These are phyloP conservation scores for Caenorhabditis panamensis DNA, from an alignment of 2,888 invertebrate species.

Conservation along the genomic window DNA sequence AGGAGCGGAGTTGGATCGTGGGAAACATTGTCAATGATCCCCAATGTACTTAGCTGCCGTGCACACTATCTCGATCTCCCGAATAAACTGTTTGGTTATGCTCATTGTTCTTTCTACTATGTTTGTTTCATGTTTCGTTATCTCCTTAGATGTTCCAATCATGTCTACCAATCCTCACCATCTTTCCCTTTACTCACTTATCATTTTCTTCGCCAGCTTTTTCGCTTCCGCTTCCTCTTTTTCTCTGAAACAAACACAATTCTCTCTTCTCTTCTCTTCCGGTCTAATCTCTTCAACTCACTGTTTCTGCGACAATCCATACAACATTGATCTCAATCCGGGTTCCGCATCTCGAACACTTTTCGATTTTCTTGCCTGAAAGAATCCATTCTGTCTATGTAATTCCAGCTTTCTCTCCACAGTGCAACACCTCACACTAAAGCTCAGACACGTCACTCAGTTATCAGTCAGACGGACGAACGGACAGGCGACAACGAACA, in stretches of 20 bases:
- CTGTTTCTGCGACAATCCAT: slow-evolving; percentile 74
- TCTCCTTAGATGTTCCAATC: not conserved
- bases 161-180: no score
- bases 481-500: slow-evolving; percentile 7
- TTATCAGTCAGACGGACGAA: slow-evolving; percentile 17
- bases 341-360: slow-evolving; percentile 66
- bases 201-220: slow-evolving; percentile 69
- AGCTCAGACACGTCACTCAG: slow-evolving; percentile 14
- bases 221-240: slow-evolving; percentile 67
- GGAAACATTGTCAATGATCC: not conserved
- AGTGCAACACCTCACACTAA: not conserved
- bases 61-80: not conserved
- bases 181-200: slow-evolving; percentile 54
- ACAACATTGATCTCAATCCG: slow-evolving; percentile 76
- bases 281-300: slow-evolving; percentile 37
- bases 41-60: slow-evolving; percentile 1
- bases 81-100: not conserved
- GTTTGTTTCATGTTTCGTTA: not conserved
- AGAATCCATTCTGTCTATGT: slow-evolving; percentile 2
- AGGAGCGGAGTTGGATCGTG: not conserved
- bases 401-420: no score
- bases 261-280: not conserved
- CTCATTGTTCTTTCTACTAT: not conserved
- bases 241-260: slow-evolving; percentile 55
- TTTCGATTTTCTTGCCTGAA: slow-evolving; percentile 64